Conservation (phyloP, 2,888 invertebrate species). For the Argynnis bischoffii region DNA sequence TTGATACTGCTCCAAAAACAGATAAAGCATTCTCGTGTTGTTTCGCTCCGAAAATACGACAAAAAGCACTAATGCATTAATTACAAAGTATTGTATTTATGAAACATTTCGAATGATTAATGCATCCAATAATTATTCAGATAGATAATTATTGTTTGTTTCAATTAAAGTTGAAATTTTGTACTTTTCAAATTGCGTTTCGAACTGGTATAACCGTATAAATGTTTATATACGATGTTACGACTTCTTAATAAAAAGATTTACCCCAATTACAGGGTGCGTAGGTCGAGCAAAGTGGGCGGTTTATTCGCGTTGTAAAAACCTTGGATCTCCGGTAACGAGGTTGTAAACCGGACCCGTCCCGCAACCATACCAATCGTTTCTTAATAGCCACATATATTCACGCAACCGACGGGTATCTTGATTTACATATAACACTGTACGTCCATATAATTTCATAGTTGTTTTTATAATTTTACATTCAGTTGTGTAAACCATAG, state of each 20-base stretch:
- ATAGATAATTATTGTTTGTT: slow-evolving; percentile 37
- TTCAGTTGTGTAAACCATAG: too few species aligned
- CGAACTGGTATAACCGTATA: slow-evolving; percentile 15
- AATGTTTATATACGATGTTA: slow-evolving; percentile 24
- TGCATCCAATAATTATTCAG: slow-evolving; percentile 39
- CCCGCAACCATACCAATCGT: slow-evolving; percentile 54
- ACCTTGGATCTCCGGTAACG: slow-evolving; percentile 70
- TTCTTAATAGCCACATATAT: slow-evolving; percentile 47
- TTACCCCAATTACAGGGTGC: slow-evolving; percentile 70
- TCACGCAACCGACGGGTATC: slow-evolving; percentile 25
- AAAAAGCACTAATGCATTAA: slow-evolving; percentile 39
- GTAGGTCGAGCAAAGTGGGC: slow-evolving; percentile 59
- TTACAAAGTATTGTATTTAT: slow-evolving; percentile 38
- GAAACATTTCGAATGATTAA: slow-evolving; percentile 38
- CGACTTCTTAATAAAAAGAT: slow-evolving; percentile 62
- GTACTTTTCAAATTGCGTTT: slow-evolving; percentile 9
- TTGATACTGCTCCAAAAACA: slow-evolving; percentile 66
- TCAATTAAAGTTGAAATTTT: slow-evolving; percentile 27
- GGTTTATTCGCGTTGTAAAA: slow-evolving; percentile 76
- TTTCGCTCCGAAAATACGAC: slow-evolving; percentile 51
- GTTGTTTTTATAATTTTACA: too few species aligned
- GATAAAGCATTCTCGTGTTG: slow-evolving; percentile 69
- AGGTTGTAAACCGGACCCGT: slow-evolving; percentile 65
- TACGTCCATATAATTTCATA: neutral
- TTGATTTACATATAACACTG: slow-evolving; percentile 29